phyloP scores from a whole-genome alignment of 1,140 invertebrate species.

The Brachionus rotundiformis region DNA sequence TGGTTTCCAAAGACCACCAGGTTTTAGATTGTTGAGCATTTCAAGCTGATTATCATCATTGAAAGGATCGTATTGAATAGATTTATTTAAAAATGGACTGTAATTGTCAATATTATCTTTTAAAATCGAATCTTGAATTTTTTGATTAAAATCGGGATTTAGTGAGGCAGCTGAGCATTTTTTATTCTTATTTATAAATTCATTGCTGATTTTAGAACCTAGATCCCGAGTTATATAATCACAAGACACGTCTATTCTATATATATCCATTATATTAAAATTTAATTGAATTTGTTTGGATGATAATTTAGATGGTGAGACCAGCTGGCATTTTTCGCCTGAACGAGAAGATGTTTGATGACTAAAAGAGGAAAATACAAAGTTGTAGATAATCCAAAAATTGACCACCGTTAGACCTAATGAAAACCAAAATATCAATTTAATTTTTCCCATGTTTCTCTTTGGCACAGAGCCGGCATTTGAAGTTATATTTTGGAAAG shows the following conservation, averaged over 20 bases:
- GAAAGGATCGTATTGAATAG: constrained; percentile 5
- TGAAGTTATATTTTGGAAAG: not conserved
- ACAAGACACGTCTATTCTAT: constrained; percentile 39
- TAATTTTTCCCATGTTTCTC: not conserved
- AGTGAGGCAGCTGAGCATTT: constrained; percentile 25
- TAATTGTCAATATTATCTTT: not conserved
- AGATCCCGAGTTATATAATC: constrained; percentile 28
- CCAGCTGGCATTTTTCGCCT: not conserved
- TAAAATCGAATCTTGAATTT: not conserved
- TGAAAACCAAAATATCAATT: not conserved
- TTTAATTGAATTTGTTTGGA: not conserved
- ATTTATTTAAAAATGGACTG: not conserved
- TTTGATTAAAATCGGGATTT: not conserved
- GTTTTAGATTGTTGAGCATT: constrained; percentile 11
- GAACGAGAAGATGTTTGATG: not conserved
- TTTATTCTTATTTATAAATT: constrained; percentile 33
- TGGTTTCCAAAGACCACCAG: constrained; percentile 8
- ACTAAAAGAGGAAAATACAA: not conserved
- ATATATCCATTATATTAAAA: constrained; percentile 47
- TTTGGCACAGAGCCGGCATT: not conserved
- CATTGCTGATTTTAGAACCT: not conserved
- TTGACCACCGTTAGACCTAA: not conserved
- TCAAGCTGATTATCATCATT: not conserved
- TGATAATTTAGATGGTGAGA: not conserved
- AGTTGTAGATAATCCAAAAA: constrained; percentile 6